These are phyloP conservation scores for Phalanger gymnotis DNA, from an alignment of 2,797 vertebrate genomes.

Conservation along the genomic window DNA sequence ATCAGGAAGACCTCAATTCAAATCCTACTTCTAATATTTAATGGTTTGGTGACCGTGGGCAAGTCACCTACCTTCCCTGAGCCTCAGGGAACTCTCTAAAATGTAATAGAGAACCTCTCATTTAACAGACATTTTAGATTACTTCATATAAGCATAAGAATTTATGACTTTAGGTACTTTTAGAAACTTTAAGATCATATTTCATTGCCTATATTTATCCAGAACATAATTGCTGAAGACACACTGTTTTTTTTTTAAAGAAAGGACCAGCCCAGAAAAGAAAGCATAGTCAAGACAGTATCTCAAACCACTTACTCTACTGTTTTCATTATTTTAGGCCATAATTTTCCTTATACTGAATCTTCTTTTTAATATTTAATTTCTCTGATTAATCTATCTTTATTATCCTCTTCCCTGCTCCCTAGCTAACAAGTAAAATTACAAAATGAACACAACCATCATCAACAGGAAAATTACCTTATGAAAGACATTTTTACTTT, in stretches of 20 bases:
- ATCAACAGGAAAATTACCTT: not conserved
- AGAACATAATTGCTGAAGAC: not conserved
- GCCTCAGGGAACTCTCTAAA: not conserved
- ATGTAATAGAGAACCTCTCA: not conserved
- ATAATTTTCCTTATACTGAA: not conserved
- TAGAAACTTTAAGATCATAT: not conserved
- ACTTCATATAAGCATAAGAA: not conserved
- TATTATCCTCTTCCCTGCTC: not conserved
- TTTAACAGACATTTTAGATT: not conserved
- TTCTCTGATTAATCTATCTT: not conserved
- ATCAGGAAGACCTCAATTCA: not conserved
- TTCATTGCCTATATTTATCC: not conserved
- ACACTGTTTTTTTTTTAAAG: not conserved
- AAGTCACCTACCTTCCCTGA: not conserved
- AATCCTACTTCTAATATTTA: not conserved
- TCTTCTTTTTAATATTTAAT: not conserved
- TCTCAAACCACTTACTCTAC: not conserved
- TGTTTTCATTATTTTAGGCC: not conserved
- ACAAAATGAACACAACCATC: conserved; percentile 1
- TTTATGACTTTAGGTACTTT: not conserved
- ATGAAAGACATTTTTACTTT: not conserved
- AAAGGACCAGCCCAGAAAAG: not conserved
- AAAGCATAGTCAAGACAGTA: not conserved
- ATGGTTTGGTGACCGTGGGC: not conserved
- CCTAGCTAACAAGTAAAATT: not conserved